These are phyloP conservation scores for Holcopasites calliopsidis DNA, from an alignment of 1,140 invertebrate species.

Conservation along the genomic window DNA sequence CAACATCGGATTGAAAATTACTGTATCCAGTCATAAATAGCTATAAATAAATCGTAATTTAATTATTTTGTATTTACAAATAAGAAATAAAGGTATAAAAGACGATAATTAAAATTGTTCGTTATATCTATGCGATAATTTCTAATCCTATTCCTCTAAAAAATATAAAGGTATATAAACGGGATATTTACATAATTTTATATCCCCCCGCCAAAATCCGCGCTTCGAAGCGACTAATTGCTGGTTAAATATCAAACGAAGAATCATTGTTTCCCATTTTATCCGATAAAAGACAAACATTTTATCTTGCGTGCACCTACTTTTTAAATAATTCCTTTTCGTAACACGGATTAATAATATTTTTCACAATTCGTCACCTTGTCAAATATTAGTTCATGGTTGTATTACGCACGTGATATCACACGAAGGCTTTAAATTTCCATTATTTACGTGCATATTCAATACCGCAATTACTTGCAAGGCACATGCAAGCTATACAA, in stretches of 20 bases:
- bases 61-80: conserved; percentile 29
- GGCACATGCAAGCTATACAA: neutral
- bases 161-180: too few species aligned
- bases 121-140: neutral
- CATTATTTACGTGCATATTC: neutral
- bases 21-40: neutral
- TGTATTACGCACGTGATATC: conserved; percentile 10
- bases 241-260: neutral
- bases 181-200: neutral
- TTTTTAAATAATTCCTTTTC: neutral
- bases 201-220: neutral
- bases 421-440: neutral
- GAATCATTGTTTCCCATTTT: neutral
- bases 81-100: conserved; percentile 10
- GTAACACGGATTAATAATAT: neutral
- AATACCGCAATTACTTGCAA: neutral
- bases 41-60: conserved; percentile 21
- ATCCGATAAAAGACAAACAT: neutral
- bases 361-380: neutral
- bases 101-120: neutral
- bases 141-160: too few species aligned
- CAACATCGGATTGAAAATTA: conserved; percentile 31
- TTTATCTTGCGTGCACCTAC: neutral
- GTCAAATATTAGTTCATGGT: conserved; percentile 2
- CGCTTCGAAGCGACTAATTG: too few species aligned